phyloP scores from a whole-genome alignment of 2,888 invertebrate genomes.

The Drosophila cognata region DNA sequence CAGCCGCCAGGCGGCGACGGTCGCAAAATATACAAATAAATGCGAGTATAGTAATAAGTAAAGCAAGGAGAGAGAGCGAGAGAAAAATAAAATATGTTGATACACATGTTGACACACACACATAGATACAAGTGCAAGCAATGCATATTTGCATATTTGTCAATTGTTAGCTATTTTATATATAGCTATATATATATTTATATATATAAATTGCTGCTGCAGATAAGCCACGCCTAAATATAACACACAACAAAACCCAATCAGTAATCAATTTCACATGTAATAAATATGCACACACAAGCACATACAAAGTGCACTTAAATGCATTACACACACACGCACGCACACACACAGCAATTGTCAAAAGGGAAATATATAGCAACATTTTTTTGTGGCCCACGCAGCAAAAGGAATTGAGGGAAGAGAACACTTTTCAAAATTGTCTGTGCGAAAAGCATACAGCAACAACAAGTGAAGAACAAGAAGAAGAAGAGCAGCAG shows the following conservation, averaged over 20 bases:
- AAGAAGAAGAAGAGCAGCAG: slow-evolving; percentile 15
- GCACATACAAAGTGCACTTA: slow-evolving; percentile 17
- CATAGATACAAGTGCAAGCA: slow-evolving; percentile 42
- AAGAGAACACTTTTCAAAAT: slow-evolving; percentile 31
- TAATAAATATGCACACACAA: not conserved
- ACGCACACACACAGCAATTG: slow-evolving; percentile 2
- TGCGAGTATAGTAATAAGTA: slow-evolving; percentile 37
- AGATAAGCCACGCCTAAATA: slow-evolving; percentile 61
- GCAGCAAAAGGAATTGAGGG: slow-evolving; percentile 30
- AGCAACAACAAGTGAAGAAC: slow-evolving; percentile 16
- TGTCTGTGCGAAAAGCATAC: slow-evolving; percentile 36
- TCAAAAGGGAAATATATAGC: slow-evolving; percentile 20
- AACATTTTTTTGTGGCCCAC: slow-evolving; percentile 35
- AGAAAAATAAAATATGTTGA: slow-evolving; percentile 26
- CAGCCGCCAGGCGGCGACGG: slow-evolving; percentile 58
- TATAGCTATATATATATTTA: not conserved
- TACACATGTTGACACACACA: slow-evolving; percentile 19
- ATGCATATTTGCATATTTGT: slow-evolving; percentile 55
- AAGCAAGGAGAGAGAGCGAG: slow-evolving; percentile 44
- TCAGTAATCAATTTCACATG: slow-evolving; percentile 35
- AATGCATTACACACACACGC: slow-evolving; percentile 10
- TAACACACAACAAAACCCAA: slow-evolving; percentile 25
- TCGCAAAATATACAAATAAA: slow-evolving; percentile 26
- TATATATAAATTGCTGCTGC: slow-evolving; percentile 21
- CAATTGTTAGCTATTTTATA: slow-evolving; percentile 45